Evolutionary conservation across 2,888 invertebrate genomes (phyloP), one percentile per base, ranked within the genome.

Genomic region (Nymphalis urticae): DNA sequence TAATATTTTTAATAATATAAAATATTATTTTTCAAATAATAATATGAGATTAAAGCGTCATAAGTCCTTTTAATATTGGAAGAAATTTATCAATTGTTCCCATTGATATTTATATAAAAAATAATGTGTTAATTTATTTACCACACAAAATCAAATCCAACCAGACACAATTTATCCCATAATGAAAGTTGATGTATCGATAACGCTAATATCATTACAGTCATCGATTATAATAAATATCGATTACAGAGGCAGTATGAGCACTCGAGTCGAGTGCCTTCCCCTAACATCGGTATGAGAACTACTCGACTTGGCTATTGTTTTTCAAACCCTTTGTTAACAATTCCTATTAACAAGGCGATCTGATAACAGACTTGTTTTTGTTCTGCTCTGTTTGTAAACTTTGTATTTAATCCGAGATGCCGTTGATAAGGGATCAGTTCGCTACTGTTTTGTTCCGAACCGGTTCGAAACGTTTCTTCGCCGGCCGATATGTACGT

Each of bases 201-300:
- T 67, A 62, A 62, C 62, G 64, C 61, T 63, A 60, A 64, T 67
- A 42, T 58, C 66, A 68, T 70, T 66, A 64, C 58, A 72, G 68
- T 68, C 66, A 75, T 76, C 73, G 72, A 73, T 76, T 82, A 80
- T 80, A 83, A 80, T 83, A 82, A 82, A 84, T 89, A 89, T 89
- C 88, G 83, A 87, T 89, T 88, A 83, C 88, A 83, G 75, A 76
- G 72, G 77, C 77, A 69, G 72, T 76, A 77, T 74, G 79, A 70
- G 74, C 78, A 75, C 81, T 84, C 73, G 75, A 76, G 64, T 81
- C 78, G 74, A 84, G 82, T 78, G 79, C 78, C 69, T 66, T 70
- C 71, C 73, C 70, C 75, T 76, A 73, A 61, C 54, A 54, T 54
- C 69, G 63, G 48, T 59, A 75, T 77, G 77, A 75, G 77, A 77